Evolutionary conservation across 2,888 invertebrate species (phyloP).

Genomic region (Scaptomyza flava): DNA sequence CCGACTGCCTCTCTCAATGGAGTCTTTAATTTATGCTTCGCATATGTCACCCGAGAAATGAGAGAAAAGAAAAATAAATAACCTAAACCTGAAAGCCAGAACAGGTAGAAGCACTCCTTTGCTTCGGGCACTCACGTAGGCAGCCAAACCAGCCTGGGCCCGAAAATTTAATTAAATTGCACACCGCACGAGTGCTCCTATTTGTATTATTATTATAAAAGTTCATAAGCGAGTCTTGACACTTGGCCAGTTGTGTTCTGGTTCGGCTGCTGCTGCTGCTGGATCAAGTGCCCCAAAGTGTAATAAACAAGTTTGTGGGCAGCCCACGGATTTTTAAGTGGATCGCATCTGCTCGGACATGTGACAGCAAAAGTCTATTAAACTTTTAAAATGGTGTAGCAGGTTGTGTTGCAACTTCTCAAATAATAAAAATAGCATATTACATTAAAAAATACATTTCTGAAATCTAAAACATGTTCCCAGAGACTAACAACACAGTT

Average conservation of each 20-base stretch:
- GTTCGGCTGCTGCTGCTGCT: slow-evolving; percentile 8
- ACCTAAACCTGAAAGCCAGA: slow-evolving; percentile 8
- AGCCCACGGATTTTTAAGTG: slow-evolving; percentile 5
- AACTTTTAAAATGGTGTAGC: background rate
- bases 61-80: background rate
- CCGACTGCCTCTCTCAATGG: slow-evolving; percentile 45
- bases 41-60: slow-evolving; percentile 67
- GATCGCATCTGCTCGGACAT: background rate
- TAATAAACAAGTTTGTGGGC: slow-evolving; percentile 39
- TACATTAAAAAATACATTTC: too few species aligned
- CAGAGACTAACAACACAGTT: too few species aligned
- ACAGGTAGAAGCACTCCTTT: slow-evolving; percentile 7
- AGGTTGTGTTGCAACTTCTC: background rate
- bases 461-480: background rate
- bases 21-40: slow-evolving; percentile 76
- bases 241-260: slow-evolving; percentile 13
- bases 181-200: slow-evolving; percentile 48
- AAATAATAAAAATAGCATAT: background rate
- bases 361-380: background rate
- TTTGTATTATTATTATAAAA: slow-evolving; percentile 42
- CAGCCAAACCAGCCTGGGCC: slow-evolving; percentile 13
- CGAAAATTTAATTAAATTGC: slow-evolving; percentile 77
- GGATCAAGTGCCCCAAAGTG: slow-evolving; percentile 28
- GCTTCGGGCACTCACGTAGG: slow-evolving; percentile 44
- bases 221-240: slow-evolving; percentile 30